phyloP scores from a whole-genome alignment of 2,113 vertebrate genomes.

The Cyprinodon tularosa region DNA sequence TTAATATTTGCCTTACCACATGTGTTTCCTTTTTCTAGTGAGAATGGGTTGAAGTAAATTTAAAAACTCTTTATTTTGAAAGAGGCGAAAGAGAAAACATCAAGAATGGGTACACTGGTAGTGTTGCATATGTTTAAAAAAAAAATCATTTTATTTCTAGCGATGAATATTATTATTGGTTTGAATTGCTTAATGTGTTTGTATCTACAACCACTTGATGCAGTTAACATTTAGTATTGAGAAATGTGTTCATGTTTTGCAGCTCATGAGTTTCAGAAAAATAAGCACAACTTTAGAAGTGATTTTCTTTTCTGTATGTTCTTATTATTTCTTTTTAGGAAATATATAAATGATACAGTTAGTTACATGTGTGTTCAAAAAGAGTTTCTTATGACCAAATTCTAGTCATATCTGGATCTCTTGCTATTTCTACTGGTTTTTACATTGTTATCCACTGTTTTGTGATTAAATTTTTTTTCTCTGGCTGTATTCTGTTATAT shows the following conservation, averaged over 20 bases:
- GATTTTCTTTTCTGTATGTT: background rate
- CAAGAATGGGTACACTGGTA: constrained; percentile 4
- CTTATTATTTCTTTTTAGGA: background rate
- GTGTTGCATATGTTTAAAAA: background rate
- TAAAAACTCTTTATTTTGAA: background rate
- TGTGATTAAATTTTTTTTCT: background rate
- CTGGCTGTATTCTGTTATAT: constrained; percentile 18
- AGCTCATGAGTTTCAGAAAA: constrained; percentile 2
- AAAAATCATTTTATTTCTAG: constrained; percentile 9
- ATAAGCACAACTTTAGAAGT: constrained; percentile 42
- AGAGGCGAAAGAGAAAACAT: background rate
- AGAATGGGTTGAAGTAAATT: background rate
- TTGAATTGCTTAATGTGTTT: constrained; percentile 19
- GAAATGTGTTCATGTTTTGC: constrained; percentile 14
- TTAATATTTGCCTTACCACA: constrained; percentile 72
- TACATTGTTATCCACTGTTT: constrained; percentile 10
- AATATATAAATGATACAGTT: constrained; percentile 15
- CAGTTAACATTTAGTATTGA: constrained; percentile 14
- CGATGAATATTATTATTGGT: background rate
- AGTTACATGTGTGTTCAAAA: constrained; percentile 16
- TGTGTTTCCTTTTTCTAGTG: constrained; percentile 13
- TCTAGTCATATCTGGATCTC: constrained; percentile 12
- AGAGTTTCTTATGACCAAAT: constrained; percentile 28
- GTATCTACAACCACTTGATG: constrained; percentile 15
- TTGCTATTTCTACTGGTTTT: constrained; percentile 5